Conservation (phyloP, 1,140 invertebrate species). For the Pogonognathellus flavescens region DNA sequence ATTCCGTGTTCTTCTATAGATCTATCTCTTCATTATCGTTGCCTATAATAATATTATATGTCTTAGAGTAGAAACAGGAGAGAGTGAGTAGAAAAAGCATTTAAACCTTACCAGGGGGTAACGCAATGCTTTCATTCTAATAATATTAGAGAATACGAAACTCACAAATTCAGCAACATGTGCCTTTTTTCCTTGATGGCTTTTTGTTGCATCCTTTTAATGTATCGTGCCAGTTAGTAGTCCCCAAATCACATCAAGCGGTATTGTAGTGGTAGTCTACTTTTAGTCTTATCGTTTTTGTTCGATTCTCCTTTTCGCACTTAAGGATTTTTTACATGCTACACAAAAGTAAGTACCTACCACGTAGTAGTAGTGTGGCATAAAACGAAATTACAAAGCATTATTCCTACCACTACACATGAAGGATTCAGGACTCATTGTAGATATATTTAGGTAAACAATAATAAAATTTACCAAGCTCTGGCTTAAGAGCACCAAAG, state of each 20-base stretch:
- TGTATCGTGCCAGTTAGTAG: background rate
- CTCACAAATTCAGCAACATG: constrained; percentile 29
- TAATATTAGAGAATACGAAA: background rate
- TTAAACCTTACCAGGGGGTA: background rate
- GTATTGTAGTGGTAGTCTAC: constrained; percentile 11
- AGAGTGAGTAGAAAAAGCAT: background rate
- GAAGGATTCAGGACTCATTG: no score
- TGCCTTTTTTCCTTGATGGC: constrained; percentile 22
- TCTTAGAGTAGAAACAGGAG: no score
- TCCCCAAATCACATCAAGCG: background rate
- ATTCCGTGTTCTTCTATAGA: no score
- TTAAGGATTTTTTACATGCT: background rate
- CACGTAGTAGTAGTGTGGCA: background rate
- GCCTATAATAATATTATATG: no score
- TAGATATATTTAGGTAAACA: no score
- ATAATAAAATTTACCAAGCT: no score
- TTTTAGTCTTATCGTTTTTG: constrained; percentile 12
- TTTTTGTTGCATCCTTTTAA: constrained; percentile 9
- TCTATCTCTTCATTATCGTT: no score
- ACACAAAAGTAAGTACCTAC: constrained; percentile 1
- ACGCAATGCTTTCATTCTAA: background rate
- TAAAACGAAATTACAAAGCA: no score
- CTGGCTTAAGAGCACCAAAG: no score
- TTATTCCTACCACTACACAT: no score
- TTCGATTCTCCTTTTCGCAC: background rate